A percentile compares a stretch with the other conserved stretches of the same genome.
Evolutionary conservation across 92 coral and sea anemone genomes (phyloP).

Genomic region (Porites evermanni): DNA sequence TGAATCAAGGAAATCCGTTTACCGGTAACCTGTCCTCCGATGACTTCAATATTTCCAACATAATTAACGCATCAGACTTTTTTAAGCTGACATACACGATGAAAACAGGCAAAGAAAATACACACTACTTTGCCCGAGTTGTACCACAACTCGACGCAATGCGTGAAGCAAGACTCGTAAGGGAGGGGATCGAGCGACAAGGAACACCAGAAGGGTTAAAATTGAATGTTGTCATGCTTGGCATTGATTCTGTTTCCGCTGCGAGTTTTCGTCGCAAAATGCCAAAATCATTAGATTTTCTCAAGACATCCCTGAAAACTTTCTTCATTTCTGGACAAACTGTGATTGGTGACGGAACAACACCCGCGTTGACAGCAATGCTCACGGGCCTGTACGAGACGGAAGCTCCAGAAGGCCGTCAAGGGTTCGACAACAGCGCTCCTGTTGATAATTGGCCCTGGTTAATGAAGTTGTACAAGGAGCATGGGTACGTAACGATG

Average conservation of each 20-base stretch:
- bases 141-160: slow-evolving; percentile 50
- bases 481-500: slow-evolving; percentile 80
- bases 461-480: slow-evolving; percentile 79
- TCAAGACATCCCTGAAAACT: slow-evolving; percentile 65
- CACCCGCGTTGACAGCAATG: slow-evolving; percentile 92
- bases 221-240: slow-evolving; percentile 82
- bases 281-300: slow-evolving; percentile 73
- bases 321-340: slow-evolving; percentile 80
- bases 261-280: slow-evolving; percentile 87
- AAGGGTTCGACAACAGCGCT: slow-evolving; percentile 58
- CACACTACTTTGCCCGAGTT: slow-evolving; percentile 63
- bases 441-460: slow-evolving; percentile 97
- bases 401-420: slow-evolving; percentile 82
- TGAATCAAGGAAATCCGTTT: slow-evolving; percentile 36
- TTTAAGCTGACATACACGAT: slow-evolving; percentile 61
- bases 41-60: slow-evolving; percentile 24
- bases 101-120: slow-evolving; percentile 25
- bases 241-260: slow-evolving; percentile 82
- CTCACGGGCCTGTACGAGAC: slow-evolving; percentile 85
- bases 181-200: slow-evolving; percentile 36
- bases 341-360: slow-evolving; percentile 90
- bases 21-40: neutral
- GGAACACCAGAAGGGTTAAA: slow-evolving; percentile 17
- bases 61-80: slow-evolving; percentile 72
- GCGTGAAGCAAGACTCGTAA: slow-evolving; percentile 13